Base-by-base conservation (phyloP, 2,113 vertebrate species). In the Nesospiza acunhae region DNA sequence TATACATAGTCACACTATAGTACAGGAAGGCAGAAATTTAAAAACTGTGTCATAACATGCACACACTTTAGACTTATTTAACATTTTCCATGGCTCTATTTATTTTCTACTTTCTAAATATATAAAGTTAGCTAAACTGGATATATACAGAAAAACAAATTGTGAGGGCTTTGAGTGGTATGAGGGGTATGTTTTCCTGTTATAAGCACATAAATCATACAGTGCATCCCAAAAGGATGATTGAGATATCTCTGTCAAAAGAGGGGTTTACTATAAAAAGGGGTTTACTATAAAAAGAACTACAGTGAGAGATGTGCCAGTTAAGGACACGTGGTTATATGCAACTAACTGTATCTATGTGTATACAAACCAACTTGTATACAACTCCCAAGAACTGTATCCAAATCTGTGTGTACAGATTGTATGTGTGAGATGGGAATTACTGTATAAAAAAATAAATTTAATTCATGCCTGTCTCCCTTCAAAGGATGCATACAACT, bases 181-280 rank as follows among this genome's bases (percentile, higher is more conserved):
- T 20, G 47, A 18, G 10, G 20, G 3, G 14, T 35, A 56, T 17
- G 44, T 84, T 74, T 83, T 76, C 18, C 35, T 63, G 4, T 39
- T 81, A 15, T 64, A 37, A 59, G 35, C 46, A 68, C 39, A 21
- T 35, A 49, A 60, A 66, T n/a, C 13, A 39, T 67, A 42, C 2
- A 69, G 7, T n/a, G 12, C 5, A 30, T 58, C 46, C 24, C 15
- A 69, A 89, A 86, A 9, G 6, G 5, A 39, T 10, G 10, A 35
- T 7, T 9, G 83, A 60, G 16, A 72, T 9, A 42, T 55, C 11
- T 80, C 28, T 50, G 7, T 1, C 11, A 37, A 63, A 59, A 37
- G 1, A 15, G 4, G 4, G 4, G 0, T 0, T 24, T 41, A 50
- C 49, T 26, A 26, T 50, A 50, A 50, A 50, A 50, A 50, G 49